Percentiles rank a stretch among this genome's conserved stretches.
Conservation (phyloP, 2,113 vertebrate species). For the Prionailurus bengalensis region DNA sequence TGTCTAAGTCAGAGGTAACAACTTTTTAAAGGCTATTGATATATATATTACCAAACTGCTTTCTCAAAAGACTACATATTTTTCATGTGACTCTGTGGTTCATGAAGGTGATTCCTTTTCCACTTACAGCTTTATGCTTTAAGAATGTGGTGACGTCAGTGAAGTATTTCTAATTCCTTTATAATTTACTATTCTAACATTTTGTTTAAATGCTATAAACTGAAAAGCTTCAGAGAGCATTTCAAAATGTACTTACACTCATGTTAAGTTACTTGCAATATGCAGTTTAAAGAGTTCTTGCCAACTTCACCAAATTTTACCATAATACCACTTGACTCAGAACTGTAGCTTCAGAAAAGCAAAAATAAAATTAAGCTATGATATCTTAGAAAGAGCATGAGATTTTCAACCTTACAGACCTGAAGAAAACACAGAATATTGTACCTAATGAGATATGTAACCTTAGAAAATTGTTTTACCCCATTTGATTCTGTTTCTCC, state of each 20-base stretch:
- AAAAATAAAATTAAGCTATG: background rate
- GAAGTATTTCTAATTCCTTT: constrained; percentile 16
- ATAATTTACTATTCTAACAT: constrained; percentile 40
- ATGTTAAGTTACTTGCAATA: background rate
- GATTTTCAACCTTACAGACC: background rate
- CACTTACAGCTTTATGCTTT: background rate
- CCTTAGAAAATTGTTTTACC: background rate
- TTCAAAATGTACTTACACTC: constrained; percentile 1
- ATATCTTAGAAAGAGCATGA: background rate
- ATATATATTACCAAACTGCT: background rate
- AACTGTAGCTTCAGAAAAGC: background rate
- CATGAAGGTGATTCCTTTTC: background rate
- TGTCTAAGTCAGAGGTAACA: background rate
- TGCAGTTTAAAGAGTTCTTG: background rate
- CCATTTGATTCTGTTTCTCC: constrained; percentile 1
- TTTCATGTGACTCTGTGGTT: background rate
- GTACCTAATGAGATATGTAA: background rate
- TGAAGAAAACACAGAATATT: background rate
- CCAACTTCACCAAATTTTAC: background rate
- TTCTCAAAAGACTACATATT: background rate
- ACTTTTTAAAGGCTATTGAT: background rate
- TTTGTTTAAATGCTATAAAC: background rate
- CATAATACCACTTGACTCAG: background rate
- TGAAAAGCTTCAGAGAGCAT: background rate
- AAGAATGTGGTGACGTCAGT: background rate